Evolutionary conservation across 2,797 vertebrate genomes (phyloP).

Genomic region (Pantherophis vulpinus): DNA sequence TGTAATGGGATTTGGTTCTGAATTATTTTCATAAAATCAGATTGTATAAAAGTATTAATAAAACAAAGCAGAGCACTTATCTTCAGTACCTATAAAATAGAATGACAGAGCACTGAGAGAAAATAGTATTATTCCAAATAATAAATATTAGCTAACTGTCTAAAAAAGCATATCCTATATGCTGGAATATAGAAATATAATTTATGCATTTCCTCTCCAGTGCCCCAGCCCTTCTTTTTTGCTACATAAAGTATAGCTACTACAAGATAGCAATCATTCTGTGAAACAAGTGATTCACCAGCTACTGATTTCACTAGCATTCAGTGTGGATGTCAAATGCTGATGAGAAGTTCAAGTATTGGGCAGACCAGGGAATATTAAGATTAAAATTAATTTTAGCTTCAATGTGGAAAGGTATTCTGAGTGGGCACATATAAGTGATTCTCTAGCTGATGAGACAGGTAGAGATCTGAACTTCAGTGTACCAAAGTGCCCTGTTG

Average conservation of each 20-base stretch:
- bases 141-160: background rate
- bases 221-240: background rate
- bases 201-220: background rate
- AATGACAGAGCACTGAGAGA: background rate
- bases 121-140: background rate
- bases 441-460: background rate
- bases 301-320: background rate
- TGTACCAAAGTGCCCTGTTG: background rate
- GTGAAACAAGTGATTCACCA: background rate
- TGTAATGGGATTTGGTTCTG: background rate
- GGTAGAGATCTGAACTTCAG: background rate
- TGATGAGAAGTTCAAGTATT: background rate
- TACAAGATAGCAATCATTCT: background rate
- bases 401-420: background rate
- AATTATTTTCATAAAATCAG: background rate
- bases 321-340: background rate
- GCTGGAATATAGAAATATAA: background rate
- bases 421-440: background rate
- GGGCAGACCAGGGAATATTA: background rate
- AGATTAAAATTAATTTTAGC: background rate
- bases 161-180: background rate
- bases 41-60: background rate
- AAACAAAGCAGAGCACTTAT: background rate
- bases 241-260: background rate
- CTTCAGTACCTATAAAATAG: background rate